Conservation (phyloP, 2,888 invertebrate genomes). For the Caenorhabditis angaria region DNA sequence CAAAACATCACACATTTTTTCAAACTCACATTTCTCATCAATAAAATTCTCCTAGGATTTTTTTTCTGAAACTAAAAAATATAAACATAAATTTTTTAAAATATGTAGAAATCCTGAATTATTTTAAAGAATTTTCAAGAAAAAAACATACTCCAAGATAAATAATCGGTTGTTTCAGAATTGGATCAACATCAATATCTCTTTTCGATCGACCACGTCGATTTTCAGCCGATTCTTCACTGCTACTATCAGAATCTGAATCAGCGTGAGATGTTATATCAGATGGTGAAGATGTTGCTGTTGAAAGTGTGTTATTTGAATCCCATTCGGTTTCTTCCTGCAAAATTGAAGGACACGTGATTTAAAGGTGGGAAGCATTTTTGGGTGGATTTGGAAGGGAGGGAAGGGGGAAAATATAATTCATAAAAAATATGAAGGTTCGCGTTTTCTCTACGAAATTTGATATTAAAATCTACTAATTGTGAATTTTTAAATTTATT, state of each 20-base stretch:
- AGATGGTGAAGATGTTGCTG: slow-evolving; percentile 20
- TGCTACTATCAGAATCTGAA: slow-evolving; percentile 16
- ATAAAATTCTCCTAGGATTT: neutral
- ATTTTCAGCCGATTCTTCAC: neutral
- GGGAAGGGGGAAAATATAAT: too few relatives aligned
- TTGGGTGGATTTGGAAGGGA: neutral
- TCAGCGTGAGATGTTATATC: slow-evolving; percentile 16
- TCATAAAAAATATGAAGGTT: too few relatives aligned
- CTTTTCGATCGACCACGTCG: neutral
- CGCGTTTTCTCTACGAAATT: too few relatives aligned
- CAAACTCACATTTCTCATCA: neutral
- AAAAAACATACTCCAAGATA: slow-evolving; percentile 42
- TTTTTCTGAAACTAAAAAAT: neutral
- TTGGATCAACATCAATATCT: slow-evolving; percentile 36
- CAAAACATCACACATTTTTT: neutral
- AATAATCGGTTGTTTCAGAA: slow-evolving; percentile 54
- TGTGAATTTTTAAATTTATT: too few relatives aligned
- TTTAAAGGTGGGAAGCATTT: neutral
- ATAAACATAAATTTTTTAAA: neutral
- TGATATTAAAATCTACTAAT: too few relatives aligned
- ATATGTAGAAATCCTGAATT: neutral
- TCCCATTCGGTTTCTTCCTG: slow-evolving; percentile 57
- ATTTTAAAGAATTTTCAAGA: neutral
- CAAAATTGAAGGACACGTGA: slow-evolving; percentile 6
- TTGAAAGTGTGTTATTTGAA: slow-evolving; percentile 1